Conservation (phyloP, 2,888 invertebrate species). For the Pecten maximus region DNA sequence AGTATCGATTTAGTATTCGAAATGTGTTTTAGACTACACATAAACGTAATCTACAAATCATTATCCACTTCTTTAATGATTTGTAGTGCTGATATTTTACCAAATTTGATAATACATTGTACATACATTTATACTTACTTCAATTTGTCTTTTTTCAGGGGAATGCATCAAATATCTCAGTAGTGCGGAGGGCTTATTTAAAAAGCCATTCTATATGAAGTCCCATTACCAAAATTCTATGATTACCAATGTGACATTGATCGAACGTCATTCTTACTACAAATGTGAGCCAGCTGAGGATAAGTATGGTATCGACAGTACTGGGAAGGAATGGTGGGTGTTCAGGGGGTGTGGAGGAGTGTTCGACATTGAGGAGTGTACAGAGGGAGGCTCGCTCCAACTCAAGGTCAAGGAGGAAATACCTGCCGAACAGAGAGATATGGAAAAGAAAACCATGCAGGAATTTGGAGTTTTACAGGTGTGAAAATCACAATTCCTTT, state of each 20-base stretch:
- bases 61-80: no score
- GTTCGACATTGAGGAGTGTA: conserved; percentile 63
- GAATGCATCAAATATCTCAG: conserved; percentile 49
- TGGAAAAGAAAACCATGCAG: conserved; percentile 16
- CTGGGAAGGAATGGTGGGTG: conserved; percentile 68
- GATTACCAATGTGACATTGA: conserved; percentile 54
- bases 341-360: conserved; percentile 67
- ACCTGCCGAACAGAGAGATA: conserved; percentile 30
- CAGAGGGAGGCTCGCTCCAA: conserved; percentile 35
- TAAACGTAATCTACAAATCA: no score
- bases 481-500: no score
- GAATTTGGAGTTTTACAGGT: conserved; percentile 12
- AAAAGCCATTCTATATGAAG: conserved; percentile 44
- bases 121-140: no score
- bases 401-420: conserved; percentile 38
- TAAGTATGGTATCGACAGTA: conserved; percentile 59
- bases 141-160: conserved; percentile 40
- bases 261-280: conserved; percentile 64
- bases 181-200: conserved; percentile 54
- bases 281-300: conserved; percentile 59
- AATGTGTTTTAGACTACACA: no score
- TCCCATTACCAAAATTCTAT: conserved; percentile 49
- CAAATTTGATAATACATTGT: no score
- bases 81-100: no score
- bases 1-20: no score